These are phyloP conservation scores for Sycobia sp. DNA, from an alignment of 1,140 invertebrate genomes.

Conservation along the genomic window DNA sequence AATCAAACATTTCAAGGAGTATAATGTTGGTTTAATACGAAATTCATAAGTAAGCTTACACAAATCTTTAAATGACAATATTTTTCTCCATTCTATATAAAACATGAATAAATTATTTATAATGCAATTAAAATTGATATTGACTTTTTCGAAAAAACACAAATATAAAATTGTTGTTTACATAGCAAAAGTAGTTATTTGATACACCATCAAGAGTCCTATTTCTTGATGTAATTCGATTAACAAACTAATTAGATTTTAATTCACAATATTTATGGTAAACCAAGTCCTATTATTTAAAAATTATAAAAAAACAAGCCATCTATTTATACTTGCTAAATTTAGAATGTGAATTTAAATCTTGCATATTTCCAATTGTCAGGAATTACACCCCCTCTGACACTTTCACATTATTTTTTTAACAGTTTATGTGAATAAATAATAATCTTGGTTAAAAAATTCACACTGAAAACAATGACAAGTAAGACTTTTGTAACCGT, in stretches of 20 bases:
- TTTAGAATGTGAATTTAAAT: constrained; percentile 7
- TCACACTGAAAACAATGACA: constrained; percentile 1
- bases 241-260: neutral
- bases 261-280: constrained; percentile 9
- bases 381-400: neutral
- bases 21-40: constrained; percentile 19
- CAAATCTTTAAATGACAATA: constrained; percentile 23
- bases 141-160: constrained; percentile 16
- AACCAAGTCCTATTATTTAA: constrained; percentile 23
- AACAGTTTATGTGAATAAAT: neutral
- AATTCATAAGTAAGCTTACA: constrained; percentile 25
- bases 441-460: constrained; percentile 6
- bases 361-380: neutral
- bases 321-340: neutral
- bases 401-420: neutral
- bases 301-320: constrained; percentile 15
- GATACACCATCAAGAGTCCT: constrained; percentile 4
- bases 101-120: constrained; percentile 29
- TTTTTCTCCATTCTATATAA: constrained; percentile 19
- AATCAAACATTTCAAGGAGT: neutral
- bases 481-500: too few species aligned
- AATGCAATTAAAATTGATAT: constrained; percentile 24
- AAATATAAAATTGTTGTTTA: constrained; percentile 24
- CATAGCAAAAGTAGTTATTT: constrained; percentile 5
- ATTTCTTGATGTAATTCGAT: constrained; percentile 10